Evolutionary conservation across 2,888 invertebrate genomes (phyloP), one percentile per base, ranked within the genome.

Genomic region (Ectemnius continuus): DNA sequence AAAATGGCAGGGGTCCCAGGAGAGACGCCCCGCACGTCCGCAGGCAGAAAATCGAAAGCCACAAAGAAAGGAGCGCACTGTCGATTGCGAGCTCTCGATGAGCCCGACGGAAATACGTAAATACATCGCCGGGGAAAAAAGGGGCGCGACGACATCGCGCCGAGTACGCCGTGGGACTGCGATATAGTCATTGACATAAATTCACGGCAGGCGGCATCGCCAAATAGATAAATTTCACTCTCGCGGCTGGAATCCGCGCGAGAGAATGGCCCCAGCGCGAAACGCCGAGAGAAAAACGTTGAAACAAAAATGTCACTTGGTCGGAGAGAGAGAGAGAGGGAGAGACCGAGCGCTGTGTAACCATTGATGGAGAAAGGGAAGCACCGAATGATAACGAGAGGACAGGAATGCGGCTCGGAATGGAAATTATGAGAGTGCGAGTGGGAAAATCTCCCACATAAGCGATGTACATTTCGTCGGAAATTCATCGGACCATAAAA

Each of bases 331-430:
- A 48, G 13, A 2, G 8, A 2, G n/a, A 48, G 28, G 3, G 28
- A 2, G 48, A 16, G 16, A 6, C 5, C 11, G 52, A 52, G 16
- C 14, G 5, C n/a, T 52, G 52, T 52, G 36, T 11, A 36, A 36
- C 36, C 36, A 36, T 11, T 8, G 36, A 6, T 36, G 8, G 59
- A 28, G 20, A 13, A 5, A 13, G 66, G 16, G 11, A 26, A 59
- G 20, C 23, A 11, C 3, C 18, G 4, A 28, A 5, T 28, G 60
- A 48, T 14, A 61, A 57, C 18, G 36, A 61, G 36, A 26, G 45
- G 73, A 73, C 73, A 64, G 68, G 60, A 6, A 26, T 28, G 28
- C 63, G 46, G 56, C 45, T 45, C 58, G 66, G 8, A 57, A 14
- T 45, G 45, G n/a, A 52, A 52, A 52, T 52, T 52, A 52, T 52